Evolutionary conservation across 2,888 invertebrate genomes (phyloP), one percentile per base, ranked within the genome.

Genomic region (Folsomia candida): DNA sequence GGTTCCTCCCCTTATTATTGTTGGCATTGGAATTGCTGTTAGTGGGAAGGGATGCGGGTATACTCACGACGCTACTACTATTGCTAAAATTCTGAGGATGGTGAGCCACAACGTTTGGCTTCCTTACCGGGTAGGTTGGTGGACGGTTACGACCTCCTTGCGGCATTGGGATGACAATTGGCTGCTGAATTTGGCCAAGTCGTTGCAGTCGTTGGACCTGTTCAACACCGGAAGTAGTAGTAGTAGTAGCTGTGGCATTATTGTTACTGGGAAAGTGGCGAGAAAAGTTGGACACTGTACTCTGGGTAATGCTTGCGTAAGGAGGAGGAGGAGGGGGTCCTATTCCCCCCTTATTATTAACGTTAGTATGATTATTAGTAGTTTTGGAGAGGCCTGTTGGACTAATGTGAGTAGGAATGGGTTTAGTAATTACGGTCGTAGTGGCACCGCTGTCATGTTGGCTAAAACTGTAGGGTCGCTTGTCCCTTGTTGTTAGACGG

Each of bases 391-490:
- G 4, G 14, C 6, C 6, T 9, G 37, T 37, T 4, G 37, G 27
- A 27, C 20, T 20, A 14, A 62, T 27, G 62, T 62, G 28, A 62
- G 28, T 14, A 4, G 20, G 28, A 9, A 26, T 26, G 27, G 11
- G 20, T 27, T 18, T 26, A 62, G 27, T 27, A 62, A 28, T 59
- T 59, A 59, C 24, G 4, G 59, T 14, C 3, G 59, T 6, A 57
- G 57, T n/a, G n/a, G 57, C 9, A n/a, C 4, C 20, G 57, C 4
- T 57, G n/a, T 20, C 24, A 57, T 57, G 25, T 18, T 59, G 59
- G 14, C 59, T 59, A 59, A 59, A 59, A 59, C 59, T 59, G 59
- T 59, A 59, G 59, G 59, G 59, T 6, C 59, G 20, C 25, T 24
- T 59, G 24, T 59, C 59, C 20, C 24, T 59, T 20, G 59, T 25